Conservation (phyloP, 2,797 vertebrate species). For the Lacerta agilis region DNA sequence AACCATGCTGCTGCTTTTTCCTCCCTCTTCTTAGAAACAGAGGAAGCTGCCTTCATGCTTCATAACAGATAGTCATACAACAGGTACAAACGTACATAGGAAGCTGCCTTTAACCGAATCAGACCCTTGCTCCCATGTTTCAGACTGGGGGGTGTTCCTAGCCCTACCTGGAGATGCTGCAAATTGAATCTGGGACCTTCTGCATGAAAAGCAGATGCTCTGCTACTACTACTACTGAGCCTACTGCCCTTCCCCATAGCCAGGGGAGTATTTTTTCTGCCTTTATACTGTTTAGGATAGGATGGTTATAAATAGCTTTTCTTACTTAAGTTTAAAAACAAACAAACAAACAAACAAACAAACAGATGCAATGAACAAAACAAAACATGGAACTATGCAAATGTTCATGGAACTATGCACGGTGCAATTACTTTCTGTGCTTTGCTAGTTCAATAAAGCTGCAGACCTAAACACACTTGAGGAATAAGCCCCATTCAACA, state of each 20-base stretch:
- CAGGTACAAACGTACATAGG: background rate
- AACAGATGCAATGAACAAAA: no score
- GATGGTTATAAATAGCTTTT: background rate
- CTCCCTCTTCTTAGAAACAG: background rate
- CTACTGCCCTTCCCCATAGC: no score
- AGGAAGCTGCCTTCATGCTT: background rate
- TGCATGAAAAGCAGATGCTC: no score
- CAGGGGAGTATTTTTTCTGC: no score
- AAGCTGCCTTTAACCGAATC: background rate
- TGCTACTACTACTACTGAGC: no score
- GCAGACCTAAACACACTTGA: background rate
- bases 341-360: no score
- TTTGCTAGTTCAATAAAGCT: background rate
- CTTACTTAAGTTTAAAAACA: background rate
- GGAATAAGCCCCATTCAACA: background rate
- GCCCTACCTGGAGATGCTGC: no score
- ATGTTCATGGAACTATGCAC: background rate
- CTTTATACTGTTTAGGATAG: background rate
- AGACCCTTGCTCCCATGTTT: no score
- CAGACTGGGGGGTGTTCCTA: no score
- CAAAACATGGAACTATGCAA: background rate
- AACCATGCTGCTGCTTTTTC: background rate
- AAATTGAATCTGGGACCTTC: no score
- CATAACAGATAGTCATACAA: no score
- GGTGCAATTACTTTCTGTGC: background rate